Base-by-base conservation (phyloP, 23 tunicate species). In the Trididemnum miniatum region DNA sequence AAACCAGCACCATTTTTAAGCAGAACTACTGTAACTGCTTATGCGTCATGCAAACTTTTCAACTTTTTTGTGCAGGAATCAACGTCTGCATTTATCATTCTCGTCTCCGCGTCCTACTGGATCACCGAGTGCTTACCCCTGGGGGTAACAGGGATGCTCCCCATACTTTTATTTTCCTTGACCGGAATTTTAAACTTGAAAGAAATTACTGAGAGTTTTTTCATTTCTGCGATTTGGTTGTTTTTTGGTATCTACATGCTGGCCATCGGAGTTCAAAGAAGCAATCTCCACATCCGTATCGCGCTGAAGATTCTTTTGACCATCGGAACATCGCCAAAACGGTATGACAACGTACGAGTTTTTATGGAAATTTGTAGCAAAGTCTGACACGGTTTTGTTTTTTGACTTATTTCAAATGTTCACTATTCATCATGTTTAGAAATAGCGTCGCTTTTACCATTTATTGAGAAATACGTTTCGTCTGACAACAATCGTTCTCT, bases 31-130 rank as follows among this genome's bases (percentile, higher is more conserved):
- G n/a, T n/a, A n/a, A n/a, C n/a, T n/a, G n/a, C n/a, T n/a, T n/a
- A n/a, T n/a, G n/a, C n/a, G n/a, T n/a, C n/a, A n/a, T n/a, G n/a
- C n/a, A n/a, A n/a, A n/a, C n/a, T n/a, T n/a, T n/a, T n/a, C n/a
- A n/a, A n/a, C n/a, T n/a, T n/a, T n/a, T n/a, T n/a, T n/a, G 20
- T 80, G 34, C 35, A 80, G 84, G 76, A 65, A 27, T 80, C 84
- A 39, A 35, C 31, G 0, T 65, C 60, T 65, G 84, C 37, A 0
- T 80, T 37, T 34, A 39, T 80, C 34, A 65, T 65, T 18, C 62
- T 80, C 5, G 65, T 65, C 35, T 38, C 60, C 2, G 63, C 63
- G 0, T 2, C 37, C 23, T 80, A 65, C 30, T 80, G 84, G 84
- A 29, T 65, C 3, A 65, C 76, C 20, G 84, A 33, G 4, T 80